Base-by-base conservation (phyloP, 2,888 invertebrate species). In the Dinocampus coccinellae region DNA sequence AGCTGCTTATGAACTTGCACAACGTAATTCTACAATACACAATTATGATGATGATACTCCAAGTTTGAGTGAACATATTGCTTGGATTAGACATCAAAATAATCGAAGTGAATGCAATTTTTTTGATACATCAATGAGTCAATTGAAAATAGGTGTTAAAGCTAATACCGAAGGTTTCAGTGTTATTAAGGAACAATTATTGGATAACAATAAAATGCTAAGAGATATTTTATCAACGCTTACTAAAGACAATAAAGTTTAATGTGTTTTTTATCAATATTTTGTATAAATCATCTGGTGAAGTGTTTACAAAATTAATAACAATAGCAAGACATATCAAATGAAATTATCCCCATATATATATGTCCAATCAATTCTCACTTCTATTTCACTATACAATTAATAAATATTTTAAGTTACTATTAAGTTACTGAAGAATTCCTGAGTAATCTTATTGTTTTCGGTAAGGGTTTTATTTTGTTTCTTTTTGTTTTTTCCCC, bases 1-100 rank as follows among this genome's bases (percentile, higher is more conserved):
- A 63, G 87, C 85, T 0, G 89, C 89, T 13, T 88, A 88, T 53
- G 88, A 88, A 71, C 84, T 89, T n/a, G 89, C 89, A 0, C 86
- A 88, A 72, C 84, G 81, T 52, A 86, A 85, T 29, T 79, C 79
- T 13, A 81, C 82, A 2, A 69, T 82, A 7, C 70, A 47, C 1
- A 47, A 47, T 16, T n/a, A 77, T 16, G 81, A 77, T 62, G 78
- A 80, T 42, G 84, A 85, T 7, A 80, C 83, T 11, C 78, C 75
- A 26, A 68, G 65, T 61, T 68, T 80, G 0, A 75, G 75, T 34
- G 81, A 84, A 22, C 78, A 81, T 52, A 78, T 78, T 0, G 74
- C 77, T 7, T 82, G 81, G 83, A 77, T 81, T 76, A 81, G 79
- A 55, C 77, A 76, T 1, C 80, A 80, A 2, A 76, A 72, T 70